Conservation (phyloP, 2,888 invertebrate genomes). For the Balanococcus diminutus region DNA sequence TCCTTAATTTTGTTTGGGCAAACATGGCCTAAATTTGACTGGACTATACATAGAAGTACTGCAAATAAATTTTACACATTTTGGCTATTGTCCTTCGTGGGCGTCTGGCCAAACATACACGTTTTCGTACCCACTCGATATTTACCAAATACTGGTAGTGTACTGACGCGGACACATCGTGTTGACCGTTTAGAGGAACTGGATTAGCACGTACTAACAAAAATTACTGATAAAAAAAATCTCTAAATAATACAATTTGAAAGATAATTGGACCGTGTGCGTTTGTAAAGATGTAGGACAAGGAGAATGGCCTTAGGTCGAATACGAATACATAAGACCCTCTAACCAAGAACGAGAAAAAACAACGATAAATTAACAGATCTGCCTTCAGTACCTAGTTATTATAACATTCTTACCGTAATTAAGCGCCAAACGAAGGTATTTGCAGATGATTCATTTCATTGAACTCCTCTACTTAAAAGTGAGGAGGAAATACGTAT, state of each 20-base stretch:
- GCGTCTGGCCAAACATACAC: neutral
- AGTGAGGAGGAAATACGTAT: neutral
- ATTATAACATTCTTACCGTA: slow-evolving; percentile 53
- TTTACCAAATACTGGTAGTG: neutral
- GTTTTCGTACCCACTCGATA: neutral
- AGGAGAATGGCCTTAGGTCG: slow-evolving; percentile 49
- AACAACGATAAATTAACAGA: slow-evolving; percentile 53
- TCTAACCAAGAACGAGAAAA: slow-evolving; percentile 52
- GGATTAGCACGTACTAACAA: neutral
- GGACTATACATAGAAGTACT: too few species aligned
- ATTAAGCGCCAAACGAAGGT: slow-evolving; percentile 53
- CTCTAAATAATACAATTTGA: slow-evolving; percentile 42
- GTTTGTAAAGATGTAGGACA: slow-evolving; percentile 50
- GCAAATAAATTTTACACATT: neutral
- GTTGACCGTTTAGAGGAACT: neutral
- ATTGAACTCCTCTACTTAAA: slow-evolving; percentile 25
- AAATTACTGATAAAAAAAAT: neutral
- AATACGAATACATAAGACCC: slow-evolving; percentile 46
- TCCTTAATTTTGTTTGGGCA: too few species aligned
- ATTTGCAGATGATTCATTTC: slow-evolving; percentile 52
- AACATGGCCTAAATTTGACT: too few species aligned
- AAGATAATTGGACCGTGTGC: slow-evolving; percentile 51
- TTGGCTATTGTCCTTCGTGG: neutral
- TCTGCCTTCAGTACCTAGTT: slow-evolving; percentile 54
- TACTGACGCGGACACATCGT: neutral